Conservation (phyloP, 1,140 invertebrate genomes). For the Galleria mellonella region DNA sequence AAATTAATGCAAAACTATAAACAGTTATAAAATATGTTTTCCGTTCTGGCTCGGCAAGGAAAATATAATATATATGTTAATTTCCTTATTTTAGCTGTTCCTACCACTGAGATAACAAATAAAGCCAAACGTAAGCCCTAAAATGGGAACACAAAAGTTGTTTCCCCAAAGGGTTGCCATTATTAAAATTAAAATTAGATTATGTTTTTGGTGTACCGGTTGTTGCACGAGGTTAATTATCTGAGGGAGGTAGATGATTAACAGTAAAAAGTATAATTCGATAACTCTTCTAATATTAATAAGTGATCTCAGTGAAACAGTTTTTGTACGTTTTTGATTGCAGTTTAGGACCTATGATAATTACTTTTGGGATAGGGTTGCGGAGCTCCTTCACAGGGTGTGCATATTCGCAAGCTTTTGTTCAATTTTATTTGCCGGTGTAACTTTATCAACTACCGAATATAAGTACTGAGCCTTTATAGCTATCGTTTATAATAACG, state of each 20-base stretch:
- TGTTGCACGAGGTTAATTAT: conserved; percentile 61
- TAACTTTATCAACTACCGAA: too few species aligned
- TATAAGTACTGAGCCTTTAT: too few species aligned
- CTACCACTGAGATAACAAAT: too few species aligned
- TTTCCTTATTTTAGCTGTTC: background rate
- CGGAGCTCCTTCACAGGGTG: conserved; percentile 27
- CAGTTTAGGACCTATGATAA: conserved; percentile 64
- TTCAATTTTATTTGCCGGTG: background rate
- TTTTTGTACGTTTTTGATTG: conserved; percentile 71
- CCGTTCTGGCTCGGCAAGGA: too few species aligned
- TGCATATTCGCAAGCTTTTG: background rate
- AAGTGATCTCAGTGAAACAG: conserved; percentile 54
- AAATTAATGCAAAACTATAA: too few species aligned
- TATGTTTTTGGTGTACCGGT: conserved; percentile 60
- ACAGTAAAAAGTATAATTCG: conserved; percentile 57
- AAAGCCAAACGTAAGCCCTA: background rate
- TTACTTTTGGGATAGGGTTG: conserved; percentile 68
- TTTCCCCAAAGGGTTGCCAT: conserved; percentile 49
- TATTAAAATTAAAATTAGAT: conserved; percentile 71
- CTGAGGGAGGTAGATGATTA: conserved; percentile 52
- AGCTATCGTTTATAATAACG: too few species aligned
- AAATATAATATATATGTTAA: background rate
- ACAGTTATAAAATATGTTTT: too few species aligned
- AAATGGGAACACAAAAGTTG: conserved; percentile 47
- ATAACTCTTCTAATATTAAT: conserved; percentile 65